phyloP scores from a whole-genome alignment of 1,140 invertebrate genomes.

The Apis cerana region DNA sequence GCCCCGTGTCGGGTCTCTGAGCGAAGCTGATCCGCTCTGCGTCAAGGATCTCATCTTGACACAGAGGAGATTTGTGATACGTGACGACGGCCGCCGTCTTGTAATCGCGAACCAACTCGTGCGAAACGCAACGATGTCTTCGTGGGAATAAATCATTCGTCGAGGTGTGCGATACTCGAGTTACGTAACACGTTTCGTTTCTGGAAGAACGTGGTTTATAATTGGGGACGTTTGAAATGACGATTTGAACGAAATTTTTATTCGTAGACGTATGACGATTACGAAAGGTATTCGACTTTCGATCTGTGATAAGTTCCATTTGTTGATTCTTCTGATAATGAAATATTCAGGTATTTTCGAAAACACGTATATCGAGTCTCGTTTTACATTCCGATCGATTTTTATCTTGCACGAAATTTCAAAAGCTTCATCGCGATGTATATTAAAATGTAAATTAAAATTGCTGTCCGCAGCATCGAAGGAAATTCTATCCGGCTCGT shows the following conservation, averaged over 20 bases:
- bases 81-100: neutral
- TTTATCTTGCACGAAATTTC: too few relatives aligned
- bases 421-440: too few relatives aligned
- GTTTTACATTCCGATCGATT: too few relatives aligned
- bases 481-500: constrained; percentile 34
- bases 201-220: neutral
- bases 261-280: too few relatives aligned
- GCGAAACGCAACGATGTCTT: constrained; percentile 18
- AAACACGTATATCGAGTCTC: too few relatives aligned
- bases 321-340: too few relatives aligned
- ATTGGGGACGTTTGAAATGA: neutral
- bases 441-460: constrained; percentile 15
- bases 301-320: too few relatives aligned
- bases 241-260: neutral
- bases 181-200: neutral
- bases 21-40: constrained; percentile 33
- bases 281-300: too few relatives aligned
- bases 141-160: constrained; percentile 21
- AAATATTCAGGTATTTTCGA: too few relatives aligned
- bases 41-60: constrained; percentile 24
- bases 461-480: constrained; percentile 1
- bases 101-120: constrained; percentile 33
- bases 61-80: too few relatives aligned
- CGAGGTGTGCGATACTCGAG: too few relatives aligned
- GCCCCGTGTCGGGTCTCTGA: neutral